Evolutionary conservation across 2,113 vertebrate genomes (phyloP), one percentile per base, ranked within the genome.

Genomic region (Crotalus helleri): DNA sequence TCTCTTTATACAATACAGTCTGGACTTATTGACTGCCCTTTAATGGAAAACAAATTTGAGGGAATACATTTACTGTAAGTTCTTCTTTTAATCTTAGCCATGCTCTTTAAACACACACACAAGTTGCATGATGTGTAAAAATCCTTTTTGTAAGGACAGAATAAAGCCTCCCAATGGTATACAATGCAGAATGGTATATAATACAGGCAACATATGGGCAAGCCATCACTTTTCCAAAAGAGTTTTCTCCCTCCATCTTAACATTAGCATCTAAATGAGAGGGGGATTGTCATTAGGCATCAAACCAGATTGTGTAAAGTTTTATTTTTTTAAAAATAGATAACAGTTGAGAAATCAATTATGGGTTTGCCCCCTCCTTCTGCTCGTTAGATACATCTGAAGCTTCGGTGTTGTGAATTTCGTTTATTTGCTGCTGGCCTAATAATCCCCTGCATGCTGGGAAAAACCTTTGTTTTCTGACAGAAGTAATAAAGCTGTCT

Each of bases 401-500:
- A 97, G 96, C 95, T 95, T 96, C 97, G 97, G 97, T 12, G 55
- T 94, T 88, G 94, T 0, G 6, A 95, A 97, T 97, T 96, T 95
- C 86, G 0, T 97, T 97, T 97, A 96, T 97, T 97, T 98, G 97
- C 97, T 98, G 95, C 97, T 97, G 96, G 96, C 96, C 97, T 97
- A 97, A 97, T 98, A 98, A 97, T 97, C 97, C 96, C 95, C 94
- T 93, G 87, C 97, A 97, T 96, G 96, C 97, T 98, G 97, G 94
- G 97, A 96, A 97, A 97, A 97, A 96, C 96, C 97, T 98, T 98
- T 98, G 97, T 98, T 97, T 97, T 98, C 94, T 97, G 98, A 98
- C 97, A 98, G 97, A 98, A 97, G 98, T 97, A 98, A 98, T 98
- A 98, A 98, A 97, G 97, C 97, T 97, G 93, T 98, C 97, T 97